phyloP scores from a whole-genome alignment of 2,113 vertebrate species.

The human region GRCh38 chr5:102121501-102122000 shows the following conservation, averaged over 20 bases:
- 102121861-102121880: fast-evolving
- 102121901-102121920: not conserved
- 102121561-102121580: not conserved
- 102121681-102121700: not conserved
- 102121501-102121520: not conserved
- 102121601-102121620: not conserved
- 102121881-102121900: not conserved
- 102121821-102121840: not conserved
- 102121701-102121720: not conserved
- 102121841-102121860: not conserved
- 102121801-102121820: not conserved
- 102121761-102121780: not conserved
- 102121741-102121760: not conserved
- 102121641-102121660: not conserved
- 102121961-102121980: not conserved
- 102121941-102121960: not conserved
- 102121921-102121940: not conserved
- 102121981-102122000: not conserved
- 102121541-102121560: not conserved
- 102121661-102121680: not conserved
- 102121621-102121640: not conserved
- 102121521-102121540: not conserved
- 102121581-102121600: not conserved
- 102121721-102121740: not conserved
- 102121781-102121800: not conserved